These are phyloP conservation scores for Eulemur coronatus DNA, from an alignment of 2,797 vertebrate species.

Conservation along the genomic window DNA sequence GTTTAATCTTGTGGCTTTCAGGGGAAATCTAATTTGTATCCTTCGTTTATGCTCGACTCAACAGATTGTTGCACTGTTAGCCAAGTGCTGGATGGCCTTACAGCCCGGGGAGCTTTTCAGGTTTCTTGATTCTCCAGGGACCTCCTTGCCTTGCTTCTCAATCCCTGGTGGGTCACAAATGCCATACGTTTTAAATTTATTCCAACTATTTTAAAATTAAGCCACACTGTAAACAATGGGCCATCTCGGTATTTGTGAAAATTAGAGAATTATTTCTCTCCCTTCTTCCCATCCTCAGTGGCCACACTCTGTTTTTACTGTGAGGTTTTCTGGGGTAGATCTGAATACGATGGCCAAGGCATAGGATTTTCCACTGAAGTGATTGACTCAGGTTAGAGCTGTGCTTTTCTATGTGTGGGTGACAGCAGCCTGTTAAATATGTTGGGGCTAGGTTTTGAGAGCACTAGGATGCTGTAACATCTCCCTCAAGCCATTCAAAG, in stretches of 20 bases:
- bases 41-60: conserved; percentile 74
- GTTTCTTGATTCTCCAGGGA: conserved; percentile 49
- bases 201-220: conserved; percentile 43
- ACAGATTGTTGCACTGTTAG: conserved; percentile 59
- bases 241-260: not conserved
- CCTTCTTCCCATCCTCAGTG: not conserved
- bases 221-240: not conserved
- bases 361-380: not conserved
- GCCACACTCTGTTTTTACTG: not conserved
- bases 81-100: conserved; percentile 67
- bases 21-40: conserved; percentile 82
- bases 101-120: not conserved
- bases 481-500: not conserved
- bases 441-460: not conserved
- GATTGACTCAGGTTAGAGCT: not conserved
- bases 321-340: not conserved
- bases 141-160: not conserved
- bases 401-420: not conserved
- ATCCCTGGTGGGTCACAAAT: conserved; percentile 18
- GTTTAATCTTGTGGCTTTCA: conserved; percentile 80
- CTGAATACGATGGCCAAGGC: not conserved
- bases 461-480: too few relatives aligned
- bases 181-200: conserved; percentile 29
- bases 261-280: not conserved
- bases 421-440: not conserved